Conservation (phyloP, 2,797 vertebrate genomes). For the Sebastes steindachneri region DNA sequence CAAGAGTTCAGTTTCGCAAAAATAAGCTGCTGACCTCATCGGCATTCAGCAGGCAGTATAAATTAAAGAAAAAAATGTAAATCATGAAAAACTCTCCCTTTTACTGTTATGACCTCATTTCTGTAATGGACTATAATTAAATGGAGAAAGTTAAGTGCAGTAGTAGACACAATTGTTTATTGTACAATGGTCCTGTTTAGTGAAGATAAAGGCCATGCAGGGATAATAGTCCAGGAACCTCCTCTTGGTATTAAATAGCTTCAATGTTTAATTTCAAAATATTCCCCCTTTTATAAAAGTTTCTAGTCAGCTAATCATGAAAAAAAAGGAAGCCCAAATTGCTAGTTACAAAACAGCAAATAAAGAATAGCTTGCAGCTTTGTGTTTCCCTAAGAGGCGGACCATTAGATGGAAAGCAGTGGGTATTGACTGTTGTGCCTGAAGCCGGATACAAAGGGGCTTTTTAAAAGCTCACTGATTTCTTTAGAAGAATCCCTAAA, state of each 20-base stretch:
- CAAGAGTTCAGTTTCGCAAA: not conserved
- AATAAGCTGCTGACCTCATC: slow-evolving; percentile 3
- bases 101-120: slow-evolving; percentile 25
- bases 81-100: not conserved
- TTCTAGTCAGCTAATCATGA: slow-evolving; percentile 28
- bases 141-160: slow-evolving; percentile 21
- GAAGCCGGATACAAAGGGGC: slow-evolving; percentile 50
- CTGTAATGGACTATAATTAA: slow-evolving; percentile 45
- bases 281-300: slow-evolving; percentile 22
- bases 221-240: not conserved
- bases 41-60: not conserved
- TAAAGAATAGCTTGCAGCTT: slow-evolving; percentile 38
- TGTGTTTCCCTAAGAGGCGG: slow-evolving; percentile 53
- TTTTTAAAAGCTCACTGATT: slow-evolving; percentile 54
- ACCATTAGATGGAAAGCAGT: slow-evolving; percentile 40
- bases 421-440: slow-evolving; percentile 54
- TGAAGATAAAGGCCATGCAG: slow-evolving; percentile 22
- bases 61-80: slow-evolving; percentile 5
- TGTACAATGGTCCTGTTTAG: slow-evolving; percentile 7
- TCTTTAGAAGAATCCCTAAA: slow-evolving; percentile 54
- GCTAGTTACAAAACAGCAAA: slow-evolving; percentile 37
- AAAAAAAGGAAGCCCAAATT: slow-evolving; percentile 18
- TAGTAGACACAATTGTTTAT: slow-evolving; percentile 15
- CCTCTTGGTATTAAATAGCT: not conserved
- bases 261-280: slow-evolving; percentile 40